phyloP scores from a whole-genome alignment of 2,888 invertebrate genomes.

The Acronicta aceris region DNA sequence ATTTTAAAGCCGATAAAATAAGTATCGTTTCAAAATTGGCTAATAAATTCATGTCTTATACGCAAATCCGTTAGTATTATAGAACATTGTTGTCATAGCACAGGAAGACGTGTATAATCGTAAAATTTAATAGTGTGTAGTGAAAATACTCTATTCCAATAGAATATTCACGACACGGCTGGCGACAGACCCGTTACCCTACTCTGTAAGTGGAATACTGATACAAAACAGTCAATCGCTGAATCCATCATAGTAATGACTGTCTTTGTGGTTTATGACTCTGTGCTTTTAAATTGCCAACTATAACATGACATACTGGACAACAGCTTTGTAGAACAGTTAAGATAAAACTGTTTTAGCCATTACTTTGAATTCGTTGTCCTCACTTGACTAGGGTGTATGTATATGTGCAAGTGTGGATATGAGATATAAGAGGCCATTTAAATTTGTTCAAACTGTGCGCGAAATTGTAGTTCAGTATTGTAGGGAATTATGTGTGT shows the following conservation, averaged over 20 bases:
- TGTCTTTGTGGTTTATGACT: slow-evolving; percentile 54
- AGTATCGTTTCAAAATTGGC: neutral
- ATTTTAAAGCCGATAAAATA: neutral
- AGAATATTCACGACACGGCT: slow-evolving; percentile 72
- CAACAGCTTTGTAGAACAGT: neutral
- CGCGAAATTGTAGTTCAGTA: too few relatives aligned
- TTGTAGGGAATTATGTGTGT: too few relatives aligned
- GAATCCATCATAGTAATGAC: slow-evolving; percentile 64
- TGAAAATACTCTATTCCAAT: slow-evolving; percentile 57
- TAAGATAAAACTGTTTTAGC: neutral
- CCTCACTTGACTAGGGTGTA: neutral
- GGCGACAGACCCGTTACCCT: slow-evolving; percentile 74
- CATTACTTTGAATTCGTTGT: neutral
- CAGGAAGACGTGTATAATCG: slow-evolving; percentile 31
- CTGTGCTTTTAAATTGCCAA: slow-evolving; percentile 27
- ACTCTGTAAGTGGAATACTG: slow-evolving; percentile 76
- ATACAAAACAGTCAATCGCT: slow-evolving; percentile 67
- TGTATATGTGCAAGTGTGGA: too few relatives aligned
- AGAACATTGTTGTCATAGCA: slow-evolving; percentile 39
- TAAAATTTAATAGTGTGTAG: slow-evolving; percentile 31
- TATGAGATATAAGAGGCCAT: too few relatives aligned
- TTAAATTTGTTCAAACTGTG: too few relatives aligned
- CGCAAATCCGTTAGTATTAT: neutral
- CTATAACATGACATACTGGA: slow-evolving; percentile 15
- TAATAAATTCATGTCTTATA: neutral